Evolutionary conservation across 2,113 vertebrate species (phyloP).

Genomic region (Xenus cinereus): DNA sequence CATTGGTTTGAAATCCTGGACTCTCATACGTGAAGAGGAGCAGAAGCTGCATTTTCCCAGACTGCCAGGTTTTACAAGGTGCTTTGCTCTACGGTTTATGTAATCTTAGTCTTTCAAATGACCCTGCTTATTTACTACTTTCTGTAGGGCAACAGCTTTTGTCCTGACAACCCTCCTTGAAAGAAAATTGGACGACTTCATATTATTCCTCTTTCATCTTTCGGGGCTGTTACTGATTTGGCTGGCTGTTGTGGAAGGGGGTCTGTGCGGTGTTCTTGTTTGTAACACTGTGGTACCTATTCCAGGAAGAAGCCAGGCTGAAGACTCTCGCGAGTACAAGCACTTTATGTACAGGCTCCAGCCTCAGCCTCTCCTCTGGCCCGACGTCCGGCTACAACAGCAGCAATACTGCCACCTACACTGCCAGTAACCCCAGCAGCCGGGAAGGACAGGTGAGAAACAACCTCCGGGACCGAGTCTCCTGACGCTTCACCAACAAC

Average conservation of each 20-base stretch:
- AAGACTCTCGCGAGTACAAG: slow-evolving; percentile 82
- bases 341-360: slow-evolving; percentile 87
- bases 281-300: background rate
- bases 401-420: slow-evolving; percentile 77
- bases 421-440: slow-evolving; percentile 61
- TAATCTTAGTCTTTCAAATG: background rate
- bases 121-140: background rate
- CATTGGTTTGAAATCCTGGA: background rate
- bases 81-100: background rate
- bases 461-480: background rate
- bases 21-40: background rate
- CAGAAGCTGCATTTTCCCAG: background rate
- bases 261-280: background rate
- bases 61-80: background rate
- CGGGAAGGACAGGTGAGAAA: slow-evolving; percentile 74
- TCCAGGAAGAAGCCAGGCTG: slow-evolving; percentile 85
- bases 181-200: background rate
- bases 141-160: background rate
- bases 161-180: background rate
- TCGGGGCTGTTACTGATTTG: background rate
- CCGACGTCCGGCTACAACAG: slow-evolving; percentile 95
- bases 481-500: background rate
- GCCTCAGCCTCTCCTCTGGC: slow-evolving; percentile 89
- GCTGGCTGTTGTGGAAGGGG: background rate
- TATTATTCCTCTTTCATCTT: background rate